A percentile compares a stretch with the other conserved stretches of the same genome.
These are phyloP conservation scores for Neogale vison DNA, from an alignment of 2,113 vertebrate genomes.

Conservation along the genomic window DNA sequence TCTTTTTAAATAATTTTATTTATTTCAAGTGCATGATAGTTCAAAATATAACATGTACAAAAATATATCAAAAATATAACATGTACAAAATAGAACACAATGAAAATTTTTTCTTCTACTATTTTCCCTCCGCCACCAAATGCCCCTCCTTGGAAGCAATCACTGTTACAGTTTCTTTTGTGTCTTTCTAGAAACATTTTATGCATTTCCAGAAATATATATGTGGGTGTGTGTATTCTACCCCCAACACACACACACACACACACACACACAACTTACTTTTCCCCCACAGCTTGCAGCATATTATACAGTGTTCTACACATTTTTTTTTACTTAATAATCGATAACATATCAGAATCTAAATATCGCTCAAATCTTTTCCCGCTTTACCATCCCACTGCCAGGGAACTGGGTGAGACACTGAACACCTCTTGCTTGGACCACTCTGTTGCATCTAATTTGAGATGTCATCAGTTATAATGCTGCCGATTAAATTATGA, in stretches of 20 bases:
- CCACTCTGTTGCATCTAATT: not conserved
- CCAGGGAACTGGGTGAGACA: not conserved
- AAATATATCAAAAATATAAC: constrained; percentile 31
- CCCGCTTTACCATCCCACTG: not conserved
- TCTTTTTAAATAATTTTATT: not conserved
- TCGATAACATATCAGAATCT: not conserved
- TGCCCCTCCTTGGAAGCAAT: not conserved
- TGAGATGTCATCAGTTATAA: not conserved
- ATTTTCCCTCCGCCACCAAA: not conserved
- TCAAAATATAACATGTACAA: constrained; percentile 19
- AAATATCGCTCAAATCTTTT: not conserved
- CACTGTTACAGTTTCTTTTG: not conserved
- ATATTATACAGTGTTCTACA: not conserved
- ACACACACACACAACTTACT: not conserved
- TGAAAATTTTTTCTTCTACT: not conserved
- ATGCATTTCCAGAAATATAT: not conserved
- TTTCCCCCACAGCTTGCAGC: not conserved
- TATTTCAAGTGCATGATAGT: not conserved
- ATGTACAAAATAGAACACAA: constrained; percentile 18
- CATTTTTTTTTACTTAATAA: not conserved
- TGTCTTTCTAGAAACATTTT: constrained; percentile 6
- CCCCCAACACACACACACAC: not conserved
- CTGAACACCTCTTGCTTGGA: not conserved
- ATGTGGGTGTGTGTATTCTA: not conserved
- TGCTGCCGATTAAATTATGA: not conserved